Conservation (phyloP, 2,888 invertebrate genomes). For the Plagiodera versicolora region DNA sequence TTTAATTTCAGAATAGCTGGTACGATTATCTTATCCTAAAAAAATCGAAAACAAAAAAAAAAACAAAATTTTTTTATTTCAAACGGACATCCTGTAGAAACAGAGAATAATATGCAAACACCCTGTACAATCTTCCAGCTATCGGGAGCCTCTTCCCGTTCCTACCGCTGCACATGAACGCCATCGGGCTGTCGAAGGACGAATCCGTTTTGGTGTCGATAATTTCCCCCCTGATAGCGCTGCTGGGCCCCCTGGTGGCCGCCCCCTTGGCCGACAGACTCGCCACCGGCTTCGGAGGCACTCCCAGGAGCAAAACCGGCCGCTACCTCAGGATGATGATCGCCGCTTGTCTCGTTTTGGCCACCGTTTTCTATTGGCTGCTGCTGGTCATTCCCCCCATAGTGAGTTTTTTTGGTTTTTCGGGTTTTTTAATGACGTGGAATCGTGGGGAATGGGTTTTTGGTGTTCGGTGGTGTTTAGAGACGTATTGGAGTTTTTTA, state of each 20-base stretch:
- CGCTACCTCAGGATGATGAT: constrained; percentile 69
- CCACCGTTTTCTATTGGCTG: constrained; percentile 69
- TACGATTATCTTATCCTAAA: too few relatives aligned
- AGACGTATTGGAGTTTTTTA: too few relatives aligned
- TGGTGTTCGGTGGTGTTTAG: too few relatives aligned
- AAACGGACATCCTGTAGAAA: too few relatives aligned
- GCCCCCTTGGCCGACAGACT: constrained; percentile 79
- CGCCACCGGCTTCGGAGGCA: constrained; percentile 54
- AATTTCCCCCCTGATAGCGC: constrained; percentile 76
- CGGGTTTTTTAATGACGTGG: constrained; percentile 55
- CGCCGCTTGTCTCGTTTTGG: constrained; percentile 66
- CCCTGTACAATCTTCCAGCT: too few relatives aligned
- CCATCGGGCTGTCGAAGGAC: constrained; percentile 70
- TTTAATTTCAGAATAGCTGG: too few relatives aligned
- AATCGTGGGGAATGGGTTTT: too few relatives aligned
- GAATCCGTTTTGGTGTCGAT: constrained; percentile 79
- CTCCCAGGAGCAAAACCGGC: constrained; percentile 58
- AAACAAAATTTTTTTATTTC: too few relatives aligned
- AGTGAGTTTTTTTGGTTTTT: constrained; percentile 51
- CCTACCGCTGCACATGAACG: constrained; percentile 76
- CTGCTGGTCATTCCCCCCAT: constrained; percentile 69
- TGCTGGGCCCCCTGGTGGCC: constrained; percentile 75
- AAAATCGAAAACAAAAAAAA: too few relatives aligned
- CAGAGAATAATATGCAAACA: too few relatives aligned
- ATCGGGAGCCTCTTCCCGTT: constrained; percentile 81